A percentile compares a stretch with the other conserved stretches of the same genome.
These are phyloP conservation scores for Cyprinus carpio DNA, from an alignment of 2,113 vertebrate genomes.

Conservation along the genomic window DNA sequence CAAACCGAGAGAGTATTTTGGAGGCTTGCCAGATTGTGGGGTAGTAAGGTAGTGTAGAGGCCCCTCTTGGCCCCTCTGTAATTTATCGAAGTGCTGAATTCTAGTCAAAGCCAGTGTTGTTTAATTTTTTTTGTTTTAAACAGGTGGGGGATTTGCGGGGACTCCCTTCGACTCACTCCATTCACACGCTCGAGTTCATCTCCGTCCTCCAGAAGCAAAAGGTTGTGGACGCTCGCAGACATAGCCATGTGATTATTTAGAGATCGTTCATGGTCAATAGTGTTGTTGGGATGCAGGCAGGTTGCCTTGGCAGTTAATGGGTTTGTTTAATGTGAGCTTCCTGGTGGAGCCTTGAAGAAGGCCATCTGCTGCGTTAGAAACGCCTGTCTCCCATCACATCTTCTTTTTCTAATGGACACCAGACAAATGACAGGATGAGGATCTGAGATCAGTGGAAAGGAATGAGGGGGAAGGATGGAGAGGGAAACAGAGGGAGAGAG, in stretches of 20 bases:
- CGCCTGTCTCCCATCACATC: slow-evolving; percentile 46
- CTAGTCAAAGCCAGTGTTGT: slow-evolving; percentile 1
- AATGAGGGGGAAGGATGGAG: slow-evolving; percentile 15
- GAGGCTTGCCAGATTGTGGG: not conserved
- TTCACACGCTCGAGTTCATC: not conserved
- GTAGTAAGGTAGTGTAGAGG: not conserved
- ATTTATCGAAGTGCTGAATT: slow-evolving; percentile 17
- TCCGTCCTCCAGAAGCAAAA: not conserved
- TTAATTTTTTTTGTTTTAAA: slow-evolving; percentile 1
- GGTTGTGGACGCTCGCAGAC: not conserved
- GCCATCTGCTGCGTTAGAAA: slow-evolving; percentile 42
- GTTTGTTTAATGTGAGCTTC: slow-evolving; percentile 52
- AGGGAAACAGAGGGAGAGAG: not conserved
- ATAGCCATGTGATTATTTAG: slow-evolving; percentile 35
- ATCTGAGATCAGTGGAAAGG: slow-evolving; percentile 39
- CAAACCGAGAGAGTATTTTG: not conserved
- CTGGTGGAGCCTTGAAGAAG: slow-evolving; percentile 47
- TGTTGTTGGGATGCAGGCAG: slow-evolving; percentile 43
- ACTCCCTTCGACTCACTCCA: not conserved
- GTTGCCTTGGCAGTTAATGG: slow-evolving; percentile 54
- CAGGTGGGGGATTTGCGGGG: not conserved
- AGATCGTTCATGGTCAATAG: slow-evolving; percentile 38
- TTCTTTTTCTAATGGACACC: slow-evolving; percentile 42
- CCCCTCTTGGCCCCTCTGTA: slow-evolving; percentile 6
- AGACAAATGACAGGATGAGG: slow-evolving; percentile 40